Base-by-base conservation (phyloP, 2,888 invertebrate genomes). In the Tromatobia lineatoria region DNA sequence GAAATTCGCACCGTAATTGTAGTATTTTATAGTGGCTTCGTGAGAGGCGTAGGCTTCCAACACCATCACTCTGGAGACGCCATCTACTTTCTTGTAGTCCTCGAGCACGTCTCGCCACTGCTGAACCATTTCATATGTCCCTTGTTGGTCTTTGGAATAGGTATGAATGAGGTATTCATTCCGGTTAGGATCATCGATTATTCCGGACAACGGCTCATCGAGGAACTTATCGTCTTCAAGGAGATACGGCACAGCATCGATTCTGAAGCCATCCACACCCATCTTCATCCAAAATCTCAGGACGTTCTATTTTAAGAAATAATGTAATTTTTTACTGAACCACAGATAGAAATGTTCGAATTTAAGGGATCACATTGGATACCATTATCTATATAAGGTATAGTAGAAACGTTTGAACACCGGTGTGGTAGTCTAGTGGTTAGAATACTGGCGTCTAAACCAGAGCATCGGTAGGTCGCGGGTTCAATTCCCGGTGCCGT, bases 181-280 rank as follows among this genome's bases (percentile, higher is more conserved):
- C 85, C 95, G 95, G 11, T 94, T 94, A 0, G 95, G 94, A 54
- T 94, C 94, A 2, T 94, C 74, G 0, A 94, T 94, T 52, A 90
- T 91, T 77, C 89, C 91, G n/a, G 95, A 94, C 11, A 91, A 83
- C 0, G 95, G 95, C 85, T 96, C 96, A 87, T 96, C 94, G 0
- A 94, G 94, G 75, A 94, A 95, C 23, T 94, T 92, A 0, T 91
- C 89, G 73, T 93, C 93, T 85, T 94, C 94, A 10, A 87, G 82
- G n/a, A 96, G 90, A 88, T 95, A 95, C 0, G 96, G 95, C 0
- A 96, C 94, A 0, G 96, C 96, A 88, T 96, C 96, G 0, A 97
- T 94, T 66, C 97, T 95, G 92, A 97, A 97, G 0, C 98, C 98
- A 87, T 97, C 96, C 0, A 96, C 96, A 0, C 97, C 97, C 80